Conservation (phyloP, 2,888 invertebrate genomes). For the Drosophila borborema region DNA sequence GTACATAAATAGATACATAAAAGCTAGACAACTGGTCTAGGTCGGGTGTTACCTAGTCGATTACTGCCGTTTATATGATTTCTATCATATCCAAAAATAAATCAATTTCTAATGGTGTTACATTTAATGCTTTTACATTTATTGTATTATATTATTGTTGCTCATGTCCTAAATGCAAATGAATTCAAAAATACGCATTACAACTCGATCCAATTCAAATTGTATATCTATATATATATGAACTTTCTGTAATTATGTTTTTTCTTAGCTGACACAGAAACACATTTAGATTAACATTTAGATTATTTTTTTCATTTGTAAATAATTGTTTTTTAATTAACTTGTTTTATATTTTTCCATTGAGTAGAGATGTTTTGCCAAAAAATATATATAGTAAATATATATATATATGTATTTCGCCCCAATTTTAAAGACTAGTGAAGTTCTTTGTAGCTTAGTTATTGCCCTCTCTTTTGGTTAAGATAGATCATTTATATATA, state of each 20-base stretch:
- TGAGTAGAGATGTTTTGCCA: conserved; percentile 69
- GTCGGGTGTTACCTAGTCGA: neutral
- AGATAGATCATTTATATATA: conserved; percentile 34
- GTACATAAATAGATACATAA: neutral
- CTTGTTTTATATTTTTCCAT: conserved; percentile 35
- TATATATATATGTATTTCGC: conserved; percentile 35
- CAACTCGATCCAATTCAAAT: conserved; percentile 34
- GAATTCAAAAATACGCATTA: conserved; percentile 73
- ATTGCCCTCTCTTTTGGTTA: conserved; percentile 70
- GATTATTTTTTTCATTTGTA: conserved; percentile 59
- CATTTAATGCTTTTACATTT: conserved; percentile 77
- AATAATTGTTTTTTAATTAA: conserved; percentile 72
- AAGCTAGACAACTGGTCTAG: neutral
- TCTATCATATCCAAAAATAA: neutral
- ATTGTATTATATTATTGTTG: conserved; percentile 70
- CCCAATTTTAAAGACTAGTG: conserved; percentile 54
- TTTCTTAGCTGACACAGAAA: conserved; percentile 54
- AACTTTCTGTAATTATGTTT: conserved; percentile 34
- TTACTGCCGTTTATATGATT: neutral
- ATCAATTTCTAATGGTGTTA: conserved; percentile 22
- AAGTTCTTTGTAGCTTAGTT: conserved; percentile 72
- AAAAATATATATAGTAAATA: conserved; percentile 64
- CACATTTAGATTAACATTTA: conserved; percentile 74
- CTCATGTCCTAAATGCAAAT: conserved; percentile 77
- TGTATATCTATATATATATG: conserved; percentile 27